Base-by-base conservation (phyloP, 37 sponge, comb jelly and placozoan genomes). In the Crambe crambe region DNA sequence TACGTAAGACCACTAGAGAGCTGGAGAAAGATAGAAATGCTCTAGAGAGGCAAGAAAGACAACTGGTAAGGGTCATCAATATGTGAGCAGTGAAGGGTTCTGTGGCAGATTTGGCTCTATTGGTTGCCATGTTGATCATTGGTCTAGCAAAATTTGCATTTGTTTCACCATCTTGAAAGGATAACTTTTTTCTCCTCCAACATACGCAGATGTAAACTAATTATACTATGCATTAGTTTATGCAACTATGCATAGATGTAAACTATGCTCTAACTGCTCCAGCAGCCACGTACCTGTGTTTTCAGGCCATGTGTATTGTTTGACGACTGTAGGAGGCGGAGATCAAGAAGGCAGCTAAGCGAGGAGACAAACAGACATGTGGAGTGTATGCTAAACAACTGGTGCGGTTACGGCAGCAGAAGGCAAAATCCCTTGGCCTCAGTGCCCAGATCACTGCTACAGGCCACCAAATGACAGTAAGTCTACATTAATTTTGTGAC, bases 331-430 rank as follows among this genome's bases (percentile, higher is more conserved):
- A 95, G 95, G 97, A 96, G 74, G 74, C 81, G 1, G 97, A 98
- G 54, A 98, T 98, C 61, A 91, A 90, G 92, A 96, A 92, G 72
- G 96, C 96, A 3, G 99, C 99, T 6, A 98, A 96, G 67, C 72
- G 79, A 39, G 96, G 96, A 26, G 91, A 98, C 58, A 93, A 96
- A 62, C 96, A 89, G 87, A 67, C 86, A 5, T 78, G 70, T 20
- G 85, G 82, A 18, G 82, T 86, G 15, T 86, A 84, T 54, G 99
- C 99, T 34, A 98, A 98, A 73, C 99, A 98, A 88, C 88, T 98
- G 80, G 81, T 98, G 1, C 80, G 87, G 73, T 42, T 98, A 20
- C 64, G 99, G 20, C 93, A 98, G 68, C 99, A 98, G 88, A 98
- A 94, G 66, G 69, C 96, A 26, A 85, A 89, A 76, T 84, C 86